A percentile compares a stretch with the other conserved stretches of the same genome.
Conservation (phyloP, 2,113 vertebrate genomes). For the Notechis scutatus region DNA sequence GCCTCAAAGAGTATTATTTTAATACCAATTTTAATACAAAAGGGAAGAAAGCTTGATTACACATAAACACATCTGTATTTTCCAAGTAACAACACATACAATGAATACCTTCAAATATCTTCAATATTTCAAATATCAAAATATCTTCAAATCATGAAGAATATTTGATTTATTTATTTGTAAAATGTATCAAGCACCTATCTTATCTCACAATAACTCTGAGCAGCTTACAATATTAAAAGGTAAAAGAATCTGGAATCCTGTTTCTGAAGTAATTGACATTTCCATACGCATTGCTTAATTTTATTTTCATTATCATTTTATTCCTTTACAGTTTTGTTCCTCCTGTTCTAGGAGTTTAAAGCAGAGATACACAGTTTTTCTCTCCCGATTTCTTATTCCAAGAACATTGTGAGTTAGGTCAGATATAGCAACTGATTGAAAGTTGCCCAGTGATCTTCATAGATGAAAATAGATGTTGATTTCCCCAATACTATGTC, state of each 20-base stretch:
- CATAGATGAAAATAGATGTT: not conserved
- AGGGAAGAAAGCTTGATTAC: constrained; percentile 11
- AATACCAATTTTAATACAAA: not conserved
- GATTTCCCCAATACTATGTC: not conserved
- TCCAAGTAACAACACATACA: not conserved
- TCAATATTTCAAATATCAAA: not conserved
- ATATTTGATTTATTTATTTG: not conserved
- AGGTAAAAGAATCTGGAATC: not conserved
- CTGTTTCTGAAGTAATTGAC: not conserved
- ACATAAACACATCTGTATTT: not conserved
- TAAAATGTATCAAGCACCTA: not conserved
- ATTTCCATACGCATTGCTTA: not conserved
- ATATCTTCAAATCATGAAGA: not conserved
- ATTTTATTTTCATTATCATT: not conserved
- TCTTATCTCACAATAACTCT: not conserved
- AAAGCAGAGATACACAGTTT: not conserved
- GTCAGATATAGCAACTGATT: not conserved
- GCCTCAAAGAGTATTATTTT: not conserved
- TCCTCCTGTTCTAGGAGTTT: not conserved
- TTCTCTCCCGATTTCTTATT: not conserved
- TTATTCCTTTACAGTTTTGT: not conserved
- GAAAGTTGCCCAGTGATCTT: not conserved
- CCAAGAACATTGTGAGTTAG: not conserved
- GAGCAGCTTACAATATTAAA: not conserved
- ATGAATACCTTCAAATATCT: not conserved